Conservation (phyloP, 2,797 vertebrate genomes). For the Lagothrix lagotricha region DNA sequence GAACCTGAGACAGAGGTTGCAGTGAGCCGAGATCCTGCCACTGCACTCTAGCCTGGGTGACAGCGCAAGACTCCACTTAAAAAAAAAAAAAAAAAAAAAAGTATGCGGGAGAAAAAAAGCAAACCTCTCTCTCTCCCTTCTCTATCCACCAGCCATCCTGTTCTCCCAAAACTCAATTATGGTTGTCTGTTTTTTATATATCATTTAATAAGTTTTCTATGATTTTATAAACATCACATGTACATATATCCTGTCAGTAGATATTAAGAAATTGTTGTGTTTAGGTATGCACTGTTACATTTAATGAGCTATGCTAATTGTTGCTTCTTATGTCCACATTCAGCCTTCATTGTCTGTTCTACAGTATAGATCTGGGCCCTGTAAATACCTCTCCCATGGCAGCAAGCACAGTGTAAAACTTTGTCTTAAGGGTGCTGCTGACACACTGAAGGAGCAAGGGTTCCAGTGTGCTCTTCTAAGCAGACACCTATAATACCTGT, state of each 20-base stretch:
- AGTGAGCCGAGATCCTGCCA: too few species aligned
- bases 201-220: not conserved
- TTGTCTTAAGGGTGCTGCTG: not conserved
- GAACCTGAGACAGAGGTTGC: too few species aligned
- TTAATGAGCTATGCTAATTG: too few species aligned
- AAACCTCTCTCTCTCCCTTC: not conserved
- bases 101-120: not conserved
- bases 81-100: not conserved
- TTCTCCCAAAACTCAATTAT: not conserved
- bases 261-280: not conserved
- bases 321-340: not conserved
- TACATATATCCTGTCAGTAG: not conserved
- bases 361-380: not conserved
- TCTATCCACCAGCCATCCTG: not conserved
- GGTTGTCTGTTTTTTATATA: not conserved
- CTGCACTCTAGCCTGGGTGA: too few species aligned
- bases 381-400: not conserved
- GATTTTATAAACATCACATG: not conserved
- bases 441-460: not conserved
- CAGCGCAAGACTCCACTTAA: too few species aligned
- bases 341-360: not conserved
- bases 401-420: not conserved
- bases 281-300: not conserved
- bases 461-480: not conserved
- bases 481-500: not conserved